Percentiles rank a stretch among this genome's conserved stretches.
Evolutionary conservation across 2,113 vertebrate genomes (phyloP).

Genomic region (Pantherophis guttatus): DNA sequence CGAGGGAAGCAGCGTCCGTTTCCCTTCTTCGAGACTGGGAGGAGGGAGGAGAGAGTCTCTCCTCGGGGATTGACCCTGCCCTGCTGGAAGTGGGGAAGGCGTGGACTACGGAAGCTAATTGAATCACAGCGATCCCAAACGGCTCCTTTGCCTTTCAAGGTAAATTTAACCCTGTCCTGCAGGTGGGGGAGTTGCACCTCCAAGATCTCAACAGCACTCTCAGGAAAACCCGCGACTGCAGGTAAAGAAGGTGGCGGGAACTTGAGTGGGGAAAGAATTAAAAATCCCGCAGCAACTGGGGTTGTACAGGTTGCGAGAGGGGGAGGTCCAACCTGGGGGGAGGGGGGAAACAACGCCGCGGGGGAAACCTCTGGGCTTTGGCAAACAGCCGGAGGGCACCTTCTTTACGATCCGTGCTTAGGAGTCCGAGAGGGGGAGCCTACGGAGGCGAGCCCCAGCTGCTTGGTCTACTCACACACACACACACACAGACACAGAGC

Average conservation of each 20-base stretch:
- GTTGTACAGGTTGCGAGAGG: not conserved
- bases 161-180: not conserved
- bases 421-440: not conserved
- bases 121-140: not conserved
- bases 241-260: not conserved
- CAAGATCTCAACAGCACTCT: not conserved
- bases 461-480: no score
- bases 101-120: not conserved
- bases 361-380: not conserved
- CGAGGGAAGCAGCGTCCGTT: not conserved
- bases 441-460: not conserved
- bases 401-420: not conserved
- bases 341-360: no score
- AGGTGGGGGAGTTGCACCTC: not conserved
- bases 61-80: not conserved
- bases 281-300: not conserved
- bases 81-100: not conserved
- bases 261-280: not conserved
- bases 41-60: not conserved
- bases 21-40: not conserved
- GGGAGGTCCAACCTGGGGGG: not conserved
- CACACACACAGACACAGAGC: not conserved
- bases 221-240: not conserved
- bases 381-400: not conserved
- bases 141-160: slow-evolving; percentile 9